Evolutionary conservation across 2,888 invertebrate genomes (phyloP).

Genomic region (Lamproptera curius): DNA sequence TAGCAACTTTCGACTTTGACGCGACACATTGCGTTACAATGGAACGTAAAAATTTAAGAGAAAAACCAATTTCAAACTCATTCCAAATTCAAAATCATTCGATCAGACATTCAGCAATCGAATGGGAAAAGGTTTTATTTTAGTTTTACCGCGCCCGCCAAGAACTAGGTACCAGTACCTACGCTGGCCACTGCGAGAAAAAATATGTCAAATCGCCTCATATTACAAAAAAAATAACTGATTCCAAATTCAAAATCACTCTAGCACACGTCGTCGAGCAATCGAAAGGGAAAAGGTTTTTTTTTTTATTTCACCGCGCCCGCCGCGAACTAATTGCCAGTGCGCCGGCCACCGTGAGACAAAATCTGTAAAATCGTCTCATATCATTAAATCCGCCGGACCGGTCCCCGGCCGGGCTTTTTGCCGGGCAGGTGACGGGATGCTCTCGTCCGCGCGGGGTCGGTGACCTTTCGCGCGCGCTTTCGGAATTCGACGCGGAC

Average conservation of each 20-base stretch:
- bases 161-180: too few species aligned
- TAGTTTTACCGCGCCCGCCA: too few species aligned
- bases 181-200: too few species aligned
- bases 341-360: slow-evolving; percentile 10
- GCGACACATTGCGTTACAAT: too few species aligned
- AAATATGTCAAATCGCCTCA: too few species aligned
- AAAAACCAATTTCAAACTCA: neutral
- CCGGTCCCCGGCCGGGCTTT: slow-evolving; percentile 44
- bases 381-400: slow-evolving; percentile 54
- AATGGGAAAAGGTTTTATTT: too few species aligned
- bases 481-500: slow-evolving; percentile 2
- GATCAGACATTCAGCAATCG: too few species aligned
- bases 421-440: slow-evolving; percentile 70
- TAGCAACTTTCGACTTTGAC: too few species aligned
- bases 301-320: neutral
- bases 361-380: slow-evolving; percentile 48
- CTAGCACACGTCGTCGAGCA: neutral
- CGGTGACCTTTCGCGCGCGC: slow-evolving; percentile 46
- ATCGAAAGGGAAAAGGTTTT: neutral
- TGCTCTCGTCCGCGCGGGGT: slow-evolving; percentile 58
- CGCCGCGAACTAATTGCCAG: neutral
- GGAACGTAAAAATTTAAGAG: too few species aligned
- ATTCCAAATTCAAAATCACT: neutral
- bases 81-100: neutral
- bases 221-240: neutral